These are phyloP conservation scores for Agrochola lychnidis DNA, from an alignment of 2,888 invertebrate species.

Conservation along the genomic window DNA sequence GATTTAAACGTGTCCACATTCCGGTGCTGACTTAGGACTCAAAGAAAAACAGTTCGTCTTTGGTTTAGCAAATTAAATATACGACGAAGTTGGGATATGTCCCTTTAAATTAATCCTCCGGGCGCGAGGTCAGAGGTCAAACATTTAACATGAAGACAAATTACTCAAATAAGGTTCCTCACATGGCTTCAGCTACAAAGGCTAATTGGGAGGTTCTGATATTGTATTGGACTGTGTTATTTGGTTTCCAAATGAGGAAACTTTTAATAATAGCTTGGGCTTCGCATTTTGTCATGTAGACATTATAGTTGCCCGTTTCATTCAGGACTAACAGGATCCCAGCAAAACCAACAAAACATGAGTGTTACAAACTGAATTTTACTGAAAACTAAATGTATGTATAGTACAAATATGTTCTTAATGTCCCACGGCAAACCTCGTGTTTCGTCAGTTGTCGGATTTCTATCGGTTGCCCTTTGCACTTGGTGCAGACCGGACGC, in stretches of 20 bases:
- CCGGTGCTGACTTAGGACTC: conserved; percentile 50
- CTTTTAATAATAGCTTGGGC: background rate
- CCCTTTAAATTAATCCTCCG: conserved; percentile 37
- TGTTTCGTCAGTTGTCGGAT: too few species aligned
- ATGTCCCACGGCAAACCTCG: too few species aligned
- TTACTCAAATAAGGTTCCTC: conserved; percentile 35
- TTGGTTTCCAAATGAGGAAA: conserved; percentile 5
- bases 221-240: background rate
- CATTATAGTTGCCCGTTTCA: background rate
- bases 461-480: too few species aligned
- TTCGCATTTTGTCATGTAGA: background rate
- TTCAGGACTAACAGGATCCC: background rate
- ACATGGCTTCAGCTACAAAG: background rate
- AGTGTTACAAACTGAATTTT: background rate
- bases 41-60: conserved; percentile 39
- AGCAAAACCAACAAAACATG: background rate
- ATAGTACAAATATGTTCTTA: too few species aligned
- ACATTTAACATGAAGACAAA: conserved; percentile 31
- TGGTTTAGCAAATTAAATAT: conserved; percentile 44
- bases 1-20: conserved; percentile 23
- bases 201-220: background rate
- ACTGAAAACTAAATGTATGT: too few species aligned
- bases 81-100: conserved; percentile 19
- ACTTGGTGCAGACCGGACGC: too few species aligned
- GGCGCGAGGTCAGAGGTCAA: conserved; percentile 32